Evolutionary conservation across 1,140 invertebrate species (phyloP).

Genomic region (Cotesia typhae): DNA sequence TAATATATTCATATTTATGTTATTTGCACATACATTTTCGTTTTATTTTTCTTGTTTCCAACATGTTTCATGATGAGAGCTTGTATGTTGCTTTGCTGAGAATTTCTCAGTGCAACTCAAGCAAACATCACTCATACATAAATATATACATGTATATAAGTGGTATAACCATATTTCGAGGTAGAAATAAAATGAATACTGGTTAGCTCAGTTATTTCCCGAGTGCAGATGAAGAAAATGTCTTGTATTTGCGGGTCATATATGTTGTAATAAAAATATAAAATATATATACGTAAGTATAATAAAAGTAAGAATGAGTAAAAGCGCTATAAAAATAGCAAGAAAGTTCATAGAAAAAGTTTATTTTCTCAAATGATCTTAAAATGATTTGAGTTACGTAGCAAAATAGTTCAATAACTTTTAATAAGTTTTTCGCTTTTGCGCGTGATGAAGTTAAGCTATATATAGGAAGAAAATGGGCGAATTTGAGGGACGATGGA

Average conservation of each 20-base stretch:
- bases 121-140: slow-evolving; percentile 13
- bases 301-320: background rate
- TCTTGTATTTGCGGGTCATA: slow-evolving; percentile 29
- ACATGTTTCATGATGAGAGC: no score
- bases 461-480: no score
- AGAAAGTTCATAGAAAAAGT: slow-evolving; percentile 16
- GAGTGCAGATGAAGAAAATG: slow-evolving; percentile 29
- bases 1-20: no score
- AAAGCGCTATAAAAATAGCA: slow-evolving; percentile 3
- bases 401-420: slow-evolving; percentile 17
- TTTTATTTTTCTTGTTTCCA: no score
- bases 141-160: background rate
- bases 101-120: slow-evolving; percentile 15
- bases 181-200: slow-evolving; percentile 38
- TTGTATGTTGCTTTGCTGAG: background rate
- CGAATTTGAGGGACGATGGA: background rate
- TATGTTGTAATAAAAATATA: slow-evolving; percentile 2
- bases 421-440: slow-evolving; percentile 28
- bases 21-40: no score
- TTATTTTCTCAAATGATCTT: slow-evolving; percentile 10
- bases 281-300: background rate
- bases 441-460: background rate
- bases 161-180: background rate
- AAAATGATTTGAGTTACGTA: slow-evolving; percentile 19
- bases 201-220: slow-evolving; percentile 27